These are phyloP conservation scores for Hirtodrosophila alboralis DNA, from an alignment of 2,888 invertebrate species.

Conservation along the genomic window DNA sequence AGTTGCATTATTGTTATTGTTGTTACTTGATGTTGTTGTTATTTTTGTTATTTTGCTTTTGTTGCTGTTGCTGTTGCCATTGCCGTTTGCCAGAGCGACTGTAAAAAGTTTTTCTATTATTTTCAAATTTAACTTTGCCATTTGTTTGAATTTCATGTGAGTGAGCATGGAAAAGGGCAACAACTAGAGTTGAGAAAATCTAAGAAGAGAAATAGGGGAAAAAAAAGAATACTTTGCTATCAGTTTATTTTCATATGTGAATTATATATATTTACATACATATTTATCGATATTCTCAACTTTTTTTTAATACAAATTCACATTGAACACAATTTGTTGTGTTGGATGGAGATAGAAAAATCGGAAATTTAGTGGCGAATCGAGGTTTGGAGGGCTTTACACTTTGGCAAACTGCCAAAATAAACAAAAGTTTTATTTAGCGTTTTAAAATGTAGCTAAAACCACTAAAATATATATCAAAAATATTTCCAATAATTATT, in stretches of 20 bases:
- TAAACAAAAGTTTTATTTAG: too few species aligned
- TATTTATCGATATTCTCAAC: constrained; percentile 55
- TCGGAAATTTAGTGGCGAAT: constrained; percentile 13
- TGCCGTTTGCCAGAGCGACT: constrained; percentile 60
- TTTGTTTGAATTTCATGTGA: constrained; percentile 71
- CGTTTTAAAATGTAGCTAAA: too few species aligned
- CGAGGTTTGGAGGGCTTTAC: background rate
- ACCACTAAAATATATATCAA: too few species aligned
- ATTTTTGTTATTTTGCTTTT: constrained; percentile 37
- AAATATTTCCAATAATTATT: too few species aligned
- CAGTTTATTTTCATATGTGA: constrained; percentile 53
- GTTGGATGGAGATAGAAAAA: too few species aligned
- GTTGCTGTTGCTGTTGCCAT: constrained; percentile 28
- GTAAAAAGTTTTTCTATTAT: constrained; percentile 80
- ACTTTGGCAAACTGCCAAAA: background rate
- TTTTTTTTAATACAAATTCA: constrained; percentile 49
- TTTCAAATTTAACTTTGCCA: constrained; percentile 81
- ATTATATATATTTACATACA: constrained; percentile 50
- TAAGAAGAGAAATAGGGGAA: background rate
- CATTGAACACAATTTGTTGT: constrained; percentile 11
- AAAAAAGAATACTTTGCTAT: constrained; percentile 46
- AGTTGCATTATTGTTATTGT: constrained; percentile 80
- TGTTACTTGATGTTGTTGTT: constrained; percentile 48
- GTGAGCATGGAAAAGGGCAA: constrained; percentile 41
- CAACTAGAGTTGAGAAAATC: background rate